These are phyloP conservation scores for Dolichotis patagonum DNA, from an alignment of 2,113 vertebrate genomes.

Conservation along the genomic window DNA sequence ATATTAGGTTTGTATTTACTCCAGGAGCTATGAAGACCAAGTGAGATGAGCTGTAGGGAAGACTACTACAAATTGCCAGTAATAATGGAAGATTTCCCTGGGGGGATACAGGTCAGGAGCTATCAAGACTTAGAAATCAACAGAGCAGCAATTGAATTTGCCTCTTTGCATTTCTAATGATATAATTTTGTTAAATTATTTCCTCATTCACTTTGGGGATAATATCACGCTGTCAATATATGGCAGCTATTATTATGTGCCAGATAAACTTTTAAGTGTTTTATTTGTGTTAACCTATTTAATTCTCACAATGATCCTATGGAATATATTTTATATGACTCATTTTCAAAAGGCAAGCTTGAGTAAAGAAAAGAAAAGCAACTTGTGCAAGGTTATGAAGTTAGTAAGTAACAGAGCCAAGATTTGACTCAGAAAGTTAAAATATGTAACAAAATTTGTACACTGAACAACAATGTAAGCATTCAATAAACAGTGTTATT, in stretches of 20 bases:
- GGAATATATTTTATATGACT: background rate
- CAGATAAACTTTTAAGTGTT: background rate
- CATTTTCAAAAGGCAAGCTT: background rate
- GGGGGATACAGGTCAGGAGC: background rate
- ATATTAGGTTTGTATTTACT: background rate
- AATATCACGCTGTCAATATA: background rate
- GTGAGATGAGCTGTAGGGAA: background rate
- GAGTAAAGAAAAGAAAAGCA: background rate
- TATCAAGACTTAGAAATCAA: background rate
- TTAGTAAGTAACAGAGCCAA: background rate
- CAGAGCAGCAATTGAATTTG: background rate
- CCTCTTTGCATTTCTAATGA: background rate
- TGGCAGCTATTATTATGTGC: background rate
- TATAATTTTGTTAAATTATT: slow-evolving; percentile 22
- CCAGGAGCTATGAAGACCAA: background rate
- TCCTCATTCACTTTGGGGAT: slow-evolving; percentile 16
- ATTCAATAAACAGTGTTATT: background rate
- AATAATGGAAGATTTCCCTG: background rate
- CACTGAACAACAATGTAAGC: background rate
- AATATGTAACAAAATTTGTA: background rate
- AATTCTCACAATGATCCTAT: background rate
- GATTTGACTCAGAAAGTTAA: background rate
- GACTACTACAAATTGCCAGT: background rate
- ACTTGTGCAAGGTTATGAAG: background rate
- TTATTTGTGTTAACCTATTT: background rate